Base-by-base conservation (phyloP, 2,888 invertebrate species). In the Tanaodytes sp. region DNA sequence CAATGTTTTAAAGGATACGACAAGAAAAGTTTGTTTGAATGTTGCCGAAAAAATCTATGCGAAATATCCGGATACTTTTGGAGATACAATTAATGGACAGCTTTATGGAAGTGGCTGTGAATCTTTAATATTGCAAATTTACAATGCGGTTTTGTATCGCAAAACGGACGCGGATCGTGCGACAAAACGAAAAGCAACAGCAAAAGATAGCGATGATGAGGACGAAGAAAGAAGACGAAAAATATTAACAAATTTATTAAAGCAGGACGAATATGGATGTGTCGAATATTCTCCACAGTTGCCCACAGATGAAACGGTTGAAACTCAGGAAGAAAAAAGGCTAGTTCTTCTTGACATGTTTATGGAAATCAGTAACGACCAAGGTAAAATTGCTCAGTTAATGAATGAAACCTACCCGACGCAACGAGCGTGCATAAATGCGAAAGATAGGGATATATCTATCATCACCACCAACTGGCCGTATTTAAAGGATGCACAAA, bases 181-280 rank as follows among this genome's bases (percentile, higher is more conserved):
- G 14, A 52, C 1, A 18, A 42, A 59, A 57, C 36, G 37, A 30
- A 33, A 48, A 31, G 36, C 14, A 8, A 30, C 12, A 6, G 30
- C 40, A 37, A 19, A 15, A 27, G 11, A 49, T n/a, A 42, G 33
- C 19, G 57, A 57, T 14, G 37, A 55, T 16, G 45, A 55, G 14
- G 45, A 55, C 23, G 36, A 45, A 23, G 12, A 42, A 43, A 43
- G 33, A 19, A 1, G 23, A 20, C 11, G 16, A 14, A 2, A 45
- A 27, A 8, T 15, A 0, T 15, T 39, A 5, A 30, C 18, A 2
- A 54, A 23, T n/a, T 42, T 42, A 30, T 20, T 31, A 19, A 54
- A 54, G 11, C 43, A 42, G 12, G 65, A 65, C 40, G 55, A 64
- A 27, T 61, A 70, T 42, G 65, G 70, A 9, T 70, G 70, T 14